Evolutionary conservation across 1,140 invertebrate species (phyloP).

Genomic region (Drosophila ambigua): DNA sequence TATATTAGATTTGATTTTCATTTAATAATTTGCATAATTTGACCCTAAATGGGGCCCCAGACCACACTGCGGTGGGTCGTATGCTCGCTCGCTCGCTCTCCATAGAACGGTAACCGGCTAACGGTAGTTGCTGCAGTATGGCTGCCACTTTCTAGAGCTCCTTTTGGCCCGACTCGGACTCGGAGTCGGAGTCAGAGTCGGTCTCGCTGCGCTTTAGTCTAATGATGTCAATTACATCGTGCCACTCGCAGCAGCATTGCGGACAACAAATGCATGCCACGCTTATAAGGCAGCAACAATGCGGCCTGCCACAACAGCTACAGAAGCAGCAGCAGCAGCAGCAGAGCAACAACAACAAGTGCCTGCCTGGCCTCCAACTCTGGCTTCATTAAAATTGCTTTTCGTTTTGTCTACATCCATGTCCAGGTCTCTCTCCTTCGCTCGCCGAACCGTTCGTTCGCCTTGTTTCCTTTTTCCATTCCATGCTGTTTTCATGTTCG

Average conservation of each 20-base stretch:
- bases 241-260: slow-evolving; percentile 67
- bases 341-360: slow-evolving; percentile 47
- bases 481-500: slow-evolving; percentile 44
- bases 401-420: slow-evolving; percentile 53
- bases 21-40: slow-evolving; percentile 66
- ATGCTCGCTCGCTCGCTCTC: not conserved
- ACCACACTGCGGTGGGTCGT: slow-evolving; percentile 27
- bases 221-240: slow-evolving; percentile 81
- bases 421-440: slow-evolving; percentile 56
- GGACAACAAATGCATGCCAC: slow-evolving; percentile 72
- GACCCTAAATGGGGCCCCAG: slow-evolving; percentile 12
- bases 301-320: slow-evolving; percentile 46
- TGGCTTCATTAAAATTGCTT: slow-evolving; percentile 77
- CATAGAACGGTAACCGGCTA: slow-evolving; percentile 21
- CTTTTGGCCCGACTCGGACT: slow-evolving; percentile 37
- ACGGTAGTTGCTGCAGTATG: slow-evolving; percentile 1
- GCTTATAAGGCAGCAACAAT: slow-evolving; percentile 77
- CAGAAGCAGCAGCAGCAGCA: slow-evolving; percentile 29
- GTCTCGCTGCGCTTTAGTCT: slow-evolving; percentile 73
- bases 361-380: slow-evolving; percentile 58
- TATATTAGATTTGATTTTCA: slow-evolving; percentile 60
- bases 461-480: slow-evolving; percentile 48
- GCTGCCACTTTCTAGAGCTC: slow-evolving; percentile 70
- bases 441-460: slow-evolving; percentile 14
- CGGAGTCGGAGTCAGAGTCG: slow-evolving; percentile 8